A percentile compares a stretch with the other conserved stretches of the same genome.
These are phyloP conservation scores for Dolichotis patagonum DNA, from an alignment of 2,113 vertebrate species.

Conservation along the genomic window DNA sequence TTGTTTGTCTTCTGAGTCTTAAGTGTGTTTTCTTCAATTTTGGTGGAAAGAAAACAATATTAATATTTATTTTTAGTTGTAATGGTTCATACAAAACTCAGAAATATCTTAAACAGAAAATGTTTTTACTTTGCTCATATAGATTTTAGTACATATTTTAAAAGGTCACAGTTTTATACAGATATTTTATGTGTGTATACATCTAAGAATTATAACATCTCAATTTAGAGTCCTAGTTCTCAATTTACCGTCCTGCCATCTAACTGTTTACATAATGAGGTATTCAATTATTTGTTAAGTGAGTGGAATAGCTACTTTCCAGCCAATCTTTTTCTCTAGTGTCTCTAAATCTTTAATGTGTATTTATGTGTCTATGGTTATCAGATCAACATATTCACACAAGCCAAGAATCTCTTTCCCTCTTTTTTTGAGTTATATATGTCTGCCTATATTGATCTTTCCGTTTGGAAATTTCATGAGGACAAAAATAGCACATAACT, in stretches of 20 bases:
- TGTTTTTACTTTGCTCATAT: background rate
- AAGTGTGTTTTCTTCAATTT: slow-evolving; percentile 12
- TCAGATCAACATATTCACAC: background rate
- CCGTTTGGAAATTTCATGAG: background rate
- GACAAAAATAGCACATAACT: background rate
- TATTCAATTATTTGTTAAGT: background rate
- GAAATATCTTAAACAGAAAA: background rate
- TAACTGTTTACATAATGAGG: background rate
- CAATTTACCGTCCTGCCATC: background rate
- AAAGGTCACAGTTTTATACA: background rate
- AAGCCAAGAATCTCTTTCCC: background rate
- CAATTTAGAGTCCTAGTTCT: background rate
- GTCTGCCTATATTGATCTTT: background rate
- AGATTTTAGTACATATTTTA: background rate
- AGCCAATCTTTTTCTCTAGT: background rate
- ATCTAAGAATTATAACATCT: background rate
- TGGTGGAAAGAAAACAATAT: background rate
- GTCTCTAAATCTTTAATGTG: background rate
- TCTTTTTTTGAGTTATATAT: background rate
- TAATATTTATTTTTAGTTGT: background rate
- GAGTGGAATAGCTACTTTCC: background rate
- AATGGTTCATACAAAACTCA: background rate
- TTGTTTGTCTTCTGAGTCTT: slow-evolving; percentile 9
- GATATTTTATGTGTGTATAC: background rate
- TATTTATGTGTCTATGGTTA: background rate